phyloP scores from a whole-genome alignment of 2,888 invertebrate genomes.

The Deilephila elpenor region DNA sequence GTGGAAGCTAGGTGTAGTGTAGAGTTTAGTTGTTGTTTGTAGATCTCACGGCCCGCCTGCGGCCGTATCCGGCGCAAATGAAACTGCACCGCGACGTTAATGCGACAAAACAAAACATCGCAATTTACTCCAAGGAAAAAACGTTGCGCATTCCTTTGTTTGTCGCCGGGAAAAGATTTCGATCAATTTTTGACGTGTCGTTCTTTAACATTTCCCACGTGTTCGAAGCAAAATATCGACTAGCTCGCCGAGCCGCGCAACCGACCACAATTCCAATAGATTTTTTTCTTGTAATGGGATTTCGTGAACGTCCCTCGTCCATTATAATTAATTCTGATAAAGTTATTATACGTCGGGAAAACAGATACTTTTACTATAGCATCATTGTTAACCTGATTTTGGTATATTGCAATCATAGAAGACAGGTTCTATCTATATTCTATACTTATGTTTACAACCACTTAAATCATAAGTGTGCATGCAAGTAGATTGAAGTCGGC shows the following conservation, averaged over 20 bases:
- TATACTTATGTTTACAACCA: not conserved
- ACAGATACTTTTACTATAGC: not conserved
- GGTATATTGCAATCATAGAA: conserved; percentile 7
- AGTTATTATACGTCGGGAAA: not conserved
- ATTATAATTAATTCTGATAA: conserved; percentile 13
- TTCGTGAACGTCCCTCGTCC: conserved; percentile 12
- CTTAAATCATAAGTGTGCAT: not conserved
- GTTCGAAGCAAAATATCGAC: not conserved
- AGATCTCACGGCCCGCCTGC: conserved; percentile 67
- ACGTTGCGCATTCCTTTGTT: conserved; percentile 19
- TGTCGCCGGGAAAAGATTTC: conserved; percentile 24
- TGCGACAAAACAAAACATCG: conserved; percentile 48
- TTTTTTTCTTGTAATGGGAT: conserved; percentile 19
- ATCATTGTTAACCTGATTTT: conserved; percentile 14
- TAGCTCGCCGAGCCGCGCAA: not conserved
- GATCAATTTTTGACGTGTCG: conserved; percentile 14
- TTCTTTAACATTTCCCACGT: conserved; percentile 13
- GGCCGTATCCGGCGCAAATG: conserved; percentile 64
- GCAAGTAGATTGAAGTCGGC: not conserved
- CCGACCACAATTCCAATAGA: not conserved
- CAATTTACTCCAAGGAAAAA: conserved; percentile 17
- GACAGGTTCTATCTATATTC: not conserved
- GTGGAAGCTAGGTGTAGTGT: conserved; percentile 34
- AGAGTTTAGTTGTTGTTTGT: conserved; percentile 58
- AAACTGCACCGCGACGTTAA: conserved; percentile 42